Evolutionary conservation across 2,113 vertebrate genomes (phyloP).

Genomic region (Eclectus roratus): DNA sequence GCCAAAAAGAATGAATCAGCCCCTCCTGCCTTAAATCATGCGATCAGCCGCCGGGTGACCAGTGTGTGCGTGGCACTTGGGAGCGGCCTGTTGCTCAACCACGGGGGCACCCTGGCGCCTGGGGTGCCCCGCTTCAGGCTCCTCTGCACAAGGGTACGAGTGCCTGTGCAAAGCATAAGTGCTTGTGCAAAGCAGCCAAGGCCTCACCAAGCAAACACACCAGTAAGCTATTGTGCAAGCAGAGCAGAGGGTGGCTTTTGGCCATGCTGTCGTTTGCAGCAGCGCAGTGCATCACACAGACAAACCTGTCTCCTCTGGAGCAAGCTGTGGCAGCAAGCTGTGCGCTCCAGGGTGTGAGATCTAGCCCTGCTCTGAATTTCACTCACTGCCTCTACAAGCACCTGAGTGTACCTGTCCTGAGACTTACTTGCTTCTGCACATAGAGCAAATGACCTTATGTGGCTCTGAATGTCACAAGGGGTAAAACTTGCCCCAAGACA

Average conservation of each 20-base stretch:
- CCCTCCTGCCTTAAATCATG: neutral
- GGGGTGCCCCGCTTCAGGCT: neutral
- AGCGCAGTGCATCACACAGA: neutral
- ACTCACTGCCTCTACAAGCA: neutral
- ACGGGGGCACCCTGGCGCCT: rapidly evolving
- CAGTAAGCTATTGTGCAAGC: neutral
- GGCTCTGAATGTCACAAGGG: neutral
- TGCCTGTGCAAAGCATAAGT: neutral
- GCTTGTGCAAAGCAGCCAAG: neutral
- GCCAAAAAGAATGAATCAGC: neutral
- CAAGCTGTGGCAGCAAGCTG: neutral
- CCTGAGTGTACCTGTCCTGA: rapidly evolving
- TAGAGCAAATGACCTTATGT: neutral
- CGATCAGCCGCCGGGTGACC: neutral
- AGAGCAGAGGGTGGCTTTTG: neutral
- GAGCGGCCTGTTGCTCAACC: neutral
- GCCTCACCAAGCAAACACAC: neutral
- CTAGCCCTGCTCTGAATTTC: neutral
- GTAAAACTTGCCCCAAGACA: neutral
- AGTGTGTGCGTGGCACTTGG: rapidly evolving
- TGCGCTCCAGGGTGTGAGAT: neutral
- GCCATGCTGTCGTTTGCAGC: neutral
- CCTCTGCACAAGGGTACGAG: rapidly evolving
- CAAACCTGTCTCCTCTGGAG: neutral
- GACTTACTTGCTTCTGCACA: neutral